phyloP scores from a whole-genome alignment of 53 echinoderm and acorn worm species.

The Hippasteria phrygiana region DNA sequence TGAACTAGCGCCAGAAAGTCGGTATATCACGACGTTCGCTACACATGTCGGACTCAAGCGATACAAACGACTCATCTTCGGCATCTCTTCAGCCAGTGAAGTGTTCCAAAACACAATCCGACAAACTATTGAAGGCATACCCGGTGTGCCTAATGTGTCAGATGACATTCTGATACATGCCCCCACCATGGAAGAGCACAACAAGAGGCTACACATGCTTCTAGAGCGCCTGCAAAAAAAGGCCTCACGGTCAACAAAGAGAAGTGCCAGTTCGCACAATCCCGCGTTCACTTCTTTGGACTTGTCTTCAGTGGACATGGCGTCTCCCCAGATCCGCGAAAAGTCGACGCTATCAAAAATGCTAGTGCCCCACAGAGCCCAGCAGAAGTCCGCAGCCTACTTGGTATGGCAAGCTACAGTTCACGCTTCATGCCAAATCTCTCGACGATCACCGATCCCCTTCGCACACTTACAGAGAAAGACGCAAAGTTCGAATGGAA shows the following conservation, averaged over 20 bases:
- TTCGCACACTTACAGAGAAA: constrained; percentile 40
- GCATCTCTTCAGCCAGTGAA: constrained; percentile 73
- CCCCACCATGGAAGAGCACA: neutral
- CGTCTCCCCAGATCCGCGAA: constrained; percentile 36
- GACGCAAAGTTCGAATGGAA: constrained; percentile 59
- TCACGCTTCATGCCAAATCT: constrained; percentile 73
- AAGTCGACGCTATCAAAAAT: constrained; percentile 42
- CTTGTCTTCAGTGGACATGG: constrained; percentile 32
- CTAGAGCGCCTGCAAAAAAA: constrained; percentile 38
- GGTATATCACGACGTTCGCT: constrained; percentile 78
- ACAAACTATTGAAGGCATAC: constrained; percentile 57
- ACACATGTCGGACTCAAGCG: constrained; percentile 79
- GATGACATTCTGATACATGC: constrained; percentile 64
- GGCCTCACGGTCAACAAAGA: constrained; percentile 48
- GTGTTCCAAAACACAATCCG: constrained; percentile 79
- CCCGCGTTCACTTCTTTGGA: constrained; percentile 35
- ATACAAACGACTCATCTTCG: constrained; percentile 81
- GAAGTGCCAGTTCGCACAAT: constrained; percentile 48
- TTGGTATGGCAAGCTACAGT: constrained; percentile 77
- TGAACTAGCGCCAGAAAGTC: constrained; percentile 52
- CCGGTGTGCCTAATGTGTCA: constrained; percentile 52
- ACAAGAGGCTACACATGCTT: constrained; percentile 26
- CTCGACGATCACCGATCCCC: constrained; percentile 43
- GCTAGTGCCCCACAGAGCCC: constrained; percentile 25
- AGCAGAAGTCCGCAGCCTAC: constrained; percentile 64